Conservation (phyloP, 2,888 invertebrate genomes). For the Caenorhabditis zanzibari region DNA sequence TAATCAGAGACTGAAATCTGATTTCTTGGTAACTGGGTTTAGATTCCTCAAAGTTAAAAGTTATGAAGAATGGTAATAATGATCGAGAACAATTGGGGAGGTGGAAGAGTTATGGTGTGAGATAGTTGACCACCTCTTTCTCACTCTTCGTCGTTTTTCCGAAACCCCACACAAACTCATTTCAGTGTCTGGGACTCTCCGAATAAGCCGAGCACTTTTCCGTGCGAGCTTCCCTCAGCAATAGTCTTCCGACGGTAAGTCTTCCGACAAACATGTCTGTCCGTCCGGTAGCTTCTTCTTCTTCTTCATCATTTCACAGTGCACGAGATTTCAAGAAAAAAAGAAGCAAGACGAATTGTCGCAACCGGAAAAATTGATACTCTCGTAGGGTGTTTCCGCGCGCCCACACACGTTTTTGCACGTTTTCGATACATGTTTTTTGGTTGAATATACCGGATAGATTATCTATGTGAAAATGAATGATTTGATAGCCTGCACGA, state of each 20-base stretch:
- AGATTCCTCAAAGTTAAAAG: background rate
- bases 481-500: too few relatives aligned
- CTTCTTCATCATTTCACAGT: constrained; percentile 39
- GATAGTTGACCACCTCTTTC: constrained; percentile 64
- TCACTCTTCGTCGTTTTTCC: constrained; percentile 54
- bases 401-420: constrained; percentile 55
- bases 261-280: constrained; percentile 62
- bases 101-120: constrained; percentile 24
- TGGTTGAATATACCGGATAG: background rate
- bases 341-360: constrained; percentile 37
- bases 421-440: background rate
- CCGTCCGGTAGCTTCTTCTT: constrained; percentile 59
- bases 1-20: background rate
- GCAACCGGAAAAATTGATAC: constrained; percentile 55
- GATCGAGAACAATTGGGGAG: background rate
- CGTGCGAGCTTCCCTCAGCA: constrained; percentile 12
- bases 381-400: background rate
- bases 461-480: background rate
- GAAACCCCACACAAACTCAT: constrained; percentile 51
- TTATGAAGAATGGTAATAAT: background rate
- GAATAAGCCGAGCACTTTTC: constrained; percentile 44
- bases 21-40: background rate
- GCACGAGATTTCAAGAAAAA: constrained; percentile 26
- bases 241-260: constrained; percentile 60
- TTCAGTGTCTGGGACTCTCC: constrained; percentile 61